Base-by-base conservation (phyloP, 2,888 invertebrate genomes). In the Eucera pruinosa region DNA sequence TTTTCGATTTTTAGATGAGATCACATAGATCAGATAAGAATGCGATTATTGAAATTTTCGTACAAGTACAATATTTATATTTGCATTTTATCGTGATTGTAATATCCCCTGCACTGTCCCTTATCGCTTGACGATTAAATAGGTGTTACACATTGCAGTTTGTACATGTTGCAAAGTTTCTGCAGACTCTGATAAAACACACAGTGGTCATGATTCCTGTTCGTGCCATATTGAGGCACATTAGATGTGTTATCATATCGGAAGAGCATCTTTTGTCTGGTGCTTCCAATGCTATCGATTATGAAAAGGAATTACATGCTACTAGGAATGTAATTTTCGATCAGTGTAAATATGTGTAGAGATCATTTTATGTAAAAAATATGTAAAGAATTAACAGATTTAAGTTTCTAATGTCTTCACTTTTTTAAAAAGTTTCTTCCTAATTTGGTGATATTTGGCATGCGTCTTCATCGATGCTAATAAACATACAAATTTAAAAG, bases 121-220 rank as follows among this genome's bases (percentile, higher is more conserved):
- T 20, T 58, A 68, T 68, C 67, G 39, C n/a, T 41, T 20, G n/a
- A 9, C n/a, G 67, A 60, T 68, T 30, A 52, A 52, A 52, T 68
- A 68, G 57, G 48, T 15, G 11, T 23, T 33, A 23, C 23, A 23
- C 15, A 27, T 64, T 43, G 5, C 20, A 5, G 7, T 1, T n/a
- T 18, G 2, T 23, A n/a, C 52, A 36, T 36, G 33, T 41, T 33
- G 23, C 57, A n/a, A 60, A 68, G 30, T 60, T 60, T 33, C 45
- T 27, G n/a, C 13, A 6, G 11, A 33, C 13, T 18, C n/a, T 36
- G 67, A 68, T 68, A 68, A 52, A 41, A 30, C 41, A 20, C 11
- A 20, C 7, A 41, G n/a, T n/a, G 20, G 27, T 41, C 11, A n/a
- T 33, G 33, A 47, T 57, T 13, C 43, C 5, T 55, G 45, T 25